These are phyloP conservation scores for Nebria ingens DNA, from an alignment of 1,140 invertebrate species.

Conservation along the genomic window DNA sequence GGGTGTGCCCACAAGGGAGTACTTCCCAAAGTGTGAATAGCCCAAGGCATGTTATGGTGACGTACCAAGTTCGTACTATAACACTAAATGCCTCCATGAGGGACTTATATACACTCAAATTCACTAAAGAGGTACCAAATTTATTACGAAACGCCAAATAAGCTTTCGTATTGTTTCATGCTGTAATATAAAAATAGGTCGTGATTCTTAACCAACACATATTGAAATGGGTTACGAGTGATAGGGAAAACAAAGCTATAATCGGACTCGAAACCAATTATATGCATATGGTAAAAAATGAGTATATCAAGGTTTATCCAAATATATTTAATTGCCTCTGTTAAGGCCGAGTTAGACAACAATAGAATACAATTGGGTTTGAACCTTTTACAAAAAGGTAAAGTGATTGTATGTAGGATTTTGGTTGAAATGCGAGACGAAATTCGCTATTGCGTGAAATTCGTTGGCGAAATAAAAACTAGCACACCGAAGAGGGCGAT, in stretches of 20 bases:
- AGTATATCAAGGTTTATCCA: not conserved
- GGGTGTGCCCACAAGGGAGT: not conserved
- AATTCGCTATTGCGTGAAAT: no score
- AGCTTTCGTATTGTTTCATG: not conserved
- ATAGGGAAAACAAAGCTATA: no score
- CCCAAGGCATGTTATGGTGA: not conserved
- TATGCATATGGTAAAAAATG: not conserved
- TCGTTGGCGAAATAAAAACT: no score
- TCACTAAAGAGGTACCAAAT: conserved; percentile 5
- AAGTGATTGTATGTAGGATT: no score
- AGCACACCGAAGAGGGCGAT: no score
- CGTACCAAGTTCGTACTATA: not conserved
- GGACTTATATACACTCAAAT: not conserved
- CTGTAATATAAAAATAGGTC: not conserved
- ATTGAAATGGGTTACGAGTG: no score
- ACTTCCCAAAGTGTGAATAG: not conserved
- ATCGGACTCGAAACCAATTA: no score
- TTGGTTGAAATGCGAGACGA: no score
- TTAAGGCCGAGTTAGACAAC: no score
- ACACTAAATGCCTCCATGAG: not conserved
- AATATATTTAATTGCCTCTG: not conserved
- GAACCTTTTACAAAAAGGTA: no score
- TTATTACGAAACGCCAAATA: not conserved
- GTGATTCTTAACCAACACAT: not conserved
- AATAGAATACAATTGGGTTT: no score